Evolutionary conservation across 2,797 vertebrate genomes (phyloP), one percentile per base, ranked within the genome.

Genomic region (Taeniopygia guttata): DNA sequence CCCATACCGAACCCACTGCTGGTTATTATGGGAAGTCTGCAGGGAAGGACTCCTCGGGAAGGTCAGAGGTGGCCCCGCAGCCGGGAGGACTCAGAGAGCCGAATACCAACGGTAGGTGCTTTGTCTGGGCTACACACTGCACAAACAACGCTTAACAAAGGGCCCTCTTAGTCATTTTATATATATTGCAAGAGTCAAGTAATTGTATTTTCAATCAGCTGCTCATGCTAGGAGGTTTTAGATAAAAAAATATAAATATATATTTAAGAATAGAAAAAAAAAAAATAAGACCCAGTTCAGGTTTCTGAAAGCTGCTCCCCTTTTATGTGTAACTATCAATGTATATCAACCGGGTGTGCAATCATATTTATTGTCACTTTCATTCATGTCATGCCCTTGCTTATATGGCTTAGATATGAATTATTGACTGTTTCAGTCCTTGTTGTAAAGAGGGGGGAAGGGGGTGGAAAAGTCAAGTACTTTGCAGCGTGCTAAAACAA

Each of bases 321-420:
- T 93, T 96, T 96, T 94, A 97, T 95, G 96, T 96, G 96, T 97
- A 96, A 96, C 97, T 97, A 98, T 97, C 97, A 97, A 96, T 96
- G 97, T 97, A 96, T 97, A 98, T 98, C 98, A 98, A 96, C 92
- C 32, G 62, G 94, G 93, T 96, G 93, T 86, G 96, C 97, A 97
- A 98, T 97, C 97, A 97, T 97, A 97, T 97, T 97, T 98, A 98
- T 97, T 98, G 97, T 97, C 97, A 98, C 97, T 97, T 97, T 96
- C 97, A 97, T 96, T 98, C 97, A 97, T 97, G 97, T 97, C 97
- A 97, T 96, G 97, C 96, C 97, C 97, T 98, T 97, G 97, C 97
- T 98, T 97, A 97, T 97, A 95, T 86, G 91, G 97, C 97, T 98
- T 95, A 97, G 96, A 97, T 97, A 97, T 98, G 97, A 98, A 97